A percentile compares a stretch with the other conserved stretches of the same genome.
Evolutionary conservation across 1,140 invertebrate species (phyloP).

Genomic region (Neocloeon triangulifer): DNA sequence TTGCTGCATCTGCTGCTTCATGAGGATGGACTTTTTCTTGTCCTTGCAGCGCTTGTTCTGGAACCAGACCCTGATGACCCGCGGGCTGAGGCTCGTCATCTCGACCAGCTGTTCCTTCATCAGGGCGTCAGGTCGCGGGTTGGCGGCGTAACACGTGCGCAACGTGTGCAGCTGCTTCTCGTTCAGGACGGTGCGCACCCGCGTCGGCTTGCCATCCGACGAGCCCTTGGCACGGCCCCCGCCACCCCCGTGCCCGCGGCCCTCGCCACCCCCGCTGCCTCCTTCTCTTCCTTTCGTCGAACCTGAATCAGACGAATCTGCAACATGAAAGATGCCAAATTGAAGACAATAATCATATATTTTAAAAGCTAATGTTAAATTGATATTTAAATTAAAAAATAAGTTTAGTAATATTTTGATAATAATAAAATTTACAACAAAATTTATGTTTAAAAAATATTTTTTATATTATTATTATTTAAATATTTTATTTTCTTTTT

Average conservation of each 20-base stretch:
- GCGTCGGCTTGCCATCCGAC: constrained; percentile 78
- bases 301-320: constrained; percentile 67
- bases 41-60: constrained; percentile 99
- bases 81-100: constrained; percentile 87
- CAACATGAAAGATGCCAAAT: constrained; percentile 14
- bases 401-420: no score
- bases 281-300: constrained; percentile 43
- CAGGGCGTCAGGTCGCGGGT: constrained; percentile 90
- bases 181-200: constrained; percentile 92
- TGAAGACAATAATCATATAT: no score
- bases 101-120: constrained; percentile 99
- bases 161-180: constrained; percentile 96
- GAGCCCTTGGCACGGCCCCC: constrained; percentile 27
- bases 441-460: no score
- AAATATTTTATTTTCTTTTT: no score
- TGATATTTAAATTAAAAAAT: no score
- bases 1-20: constrained; percentile 91
- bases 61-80: constrained; percentile 96
- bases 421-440: no score
- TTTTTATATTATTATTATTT: no score
- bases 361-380: no score
- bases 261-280: constrained; percentile 19
- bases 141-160: constrained; percentile 80
- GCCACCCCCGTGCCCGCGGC: constrained; percentile 25
- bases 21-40: constrained; percentile 90